Percentiles rank a stretch among this genome's conserved stretches.
phyloP scores from a whole-genome alignment of 1,140 invertebrate genomes.

The Apis florea region DNA sequence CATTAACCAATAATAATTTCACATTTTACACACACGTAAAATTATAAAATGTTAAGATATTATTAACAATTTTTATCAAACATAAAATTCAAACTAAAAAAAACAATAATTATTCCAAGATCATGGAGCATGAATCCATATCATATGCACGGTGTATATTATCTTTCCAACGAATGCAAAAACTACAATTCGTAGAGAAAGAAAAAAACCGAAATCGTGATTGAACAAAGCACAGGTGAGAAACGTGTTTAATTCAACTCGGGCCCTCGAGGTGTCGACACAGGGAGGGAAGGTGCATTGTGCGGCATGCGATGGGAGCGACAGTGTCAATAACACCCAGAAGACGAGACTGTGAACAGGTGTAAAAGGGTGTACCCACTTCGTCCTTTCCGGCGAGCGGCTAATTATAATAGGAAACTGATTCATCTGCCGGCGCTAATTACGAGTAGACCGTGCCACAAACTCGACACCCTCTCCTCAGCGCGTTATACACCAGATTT shows the following conservation, averaged over 20 bases:
- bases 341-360: constrained; percentile 13
- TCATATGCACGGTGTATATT: too few species aligned
- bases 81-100: too few species aligned
- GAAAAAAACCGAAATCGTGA: not conserved
- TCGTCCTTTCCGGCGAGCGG: constrained; percentile 57
- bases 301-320: constrained; percentile 35
- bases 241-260: constrained; percentile 16
- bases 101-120: too few species aligned
- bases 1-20: too few species aligned
- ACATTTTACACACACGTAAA: too few species aligned
- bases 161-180: too few species aligned
- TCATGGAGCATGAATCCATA: too few species aligned
- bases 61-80: too few species aligned
- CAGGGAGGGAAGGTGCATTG: constrained; percentile 17
- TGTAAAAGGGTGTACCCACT: constrained; percentile 36
- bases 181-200: not conserved
- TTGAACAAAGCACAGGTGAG: not conserved
- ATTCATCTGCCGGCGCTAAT: constrained; percentile 61
- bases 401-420: constrained; percentile 63
- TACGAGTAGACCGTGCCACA: constrained; percentile 29
- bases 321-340: constrained; percentile 40
- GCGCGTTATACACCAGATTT: constrained; percentile 1
- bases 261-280: not conserved
- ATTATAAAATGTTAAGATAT: too few species aligned
- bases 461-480: too few species aligned